A percentile compares a stretch with the other conserved stretches of the same genome.
These are phyloP conservation scores for Trilocha varians DNA, from an alignment of 2,888 invertebrate species.

Conservation along the genomic window DNA sequence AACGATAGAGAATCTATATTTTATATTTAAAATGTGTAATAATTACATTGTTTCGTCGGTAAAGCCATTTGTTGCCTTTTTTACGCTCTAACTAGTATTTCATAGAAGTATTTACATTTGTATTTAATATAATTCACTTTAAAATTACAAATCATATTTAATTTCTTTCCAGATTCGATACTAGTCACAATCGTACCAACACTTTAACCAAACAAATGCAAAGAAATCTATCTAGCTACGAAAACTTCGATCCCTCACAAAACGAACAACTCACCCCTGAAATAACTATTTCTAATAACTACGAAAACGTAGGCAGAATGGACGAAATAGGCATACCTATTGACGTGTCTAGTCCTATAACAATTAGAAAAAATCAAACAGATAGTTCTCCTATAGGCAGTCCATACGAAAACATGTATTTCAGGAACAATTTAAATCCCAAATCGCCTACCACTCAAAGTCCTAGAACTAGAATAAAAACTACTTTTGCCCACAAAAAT, in stretches of 20 bases:
- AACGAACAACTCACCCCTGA: slow-evolving; percentile 43
- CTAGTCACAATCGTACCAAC: slow-evolving; percentile 50
- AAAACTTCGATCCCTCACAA: slow-evolving; percentile 64
- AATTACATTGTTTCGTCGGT: too few relatives aligned
- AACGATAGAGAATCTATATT: too few relatives aligned
- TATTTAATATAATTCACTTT: too few relatives aligned
- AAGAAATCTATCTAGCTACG: slow-evolving; percentile 66
- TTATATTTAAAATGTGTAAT: too few relatives aligned
- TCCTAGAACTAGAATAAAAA: slow-evolving; percentile 76
- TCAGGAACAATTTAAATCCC: slow-evolving; percentile 55
- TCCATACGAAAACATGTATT: slow-evolving; percentile 77
- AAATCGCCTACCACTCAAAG: slow-evolving; percentile 65
- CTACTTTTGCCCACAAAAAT: slow-evolving; percentile 69
- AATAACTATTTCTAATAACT: slow-evolving; percentile 39
- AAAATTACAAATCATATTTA: too few relatives aligned
- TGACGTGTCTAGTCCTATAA: slow-evolving; percentile 55
- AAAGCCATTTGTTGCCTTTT: too few relatives aligned
- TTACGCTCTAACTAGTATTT: too few relatives aligned
- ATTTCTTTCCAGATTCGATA: slow-evolving; percentile 53
- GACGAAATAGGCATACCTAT: slow-evolving; percentile 65
- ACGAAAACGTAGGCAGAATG: slow-evolving; percentile 55
- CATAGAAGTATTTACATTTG: too few relatives aligned
- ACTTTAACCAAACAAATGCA: slow-evolving; percentile 45
- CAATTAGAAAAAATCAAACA: slow-evolving; percentile 52
- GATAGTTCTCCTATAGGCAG: slow-evolving; percentile 45